Evolutionary conservation across 2,797 vertebrate species (phyloP).

Genomic region (Cercopithecus petaurista): DNA sequence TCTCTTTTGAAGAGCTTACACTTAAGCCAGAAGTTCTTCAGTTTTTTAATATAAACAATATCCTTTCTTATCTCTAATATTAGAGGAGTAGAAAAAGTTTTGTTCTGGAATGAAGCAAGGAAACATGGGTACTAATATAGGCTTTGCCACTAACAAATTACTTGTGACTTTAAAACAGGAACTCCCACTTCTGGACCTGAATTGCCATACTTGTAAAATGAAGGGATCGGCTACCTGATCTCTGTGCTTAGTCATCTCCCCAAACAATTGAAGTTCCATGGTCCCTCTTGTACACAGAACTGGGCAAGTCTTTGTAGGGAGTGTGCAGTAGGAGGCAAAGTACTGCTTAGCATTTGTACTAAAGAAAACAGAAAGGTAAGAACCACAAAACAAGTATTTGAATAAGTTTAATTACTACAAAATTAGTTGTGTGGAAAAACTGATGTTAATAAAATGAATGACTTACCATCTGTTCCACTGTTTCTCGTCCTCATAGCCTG

Average conservation of each 20-base stretch:
- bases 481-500: background rate
- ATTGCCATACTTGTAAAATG: constrained; percentile 8
- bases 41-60: background rate
- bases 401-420: constrained; percentile 29
- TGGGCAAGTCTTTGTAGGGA: background rate
- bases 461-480: background rate
- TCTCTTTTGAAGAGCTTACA: background rate
- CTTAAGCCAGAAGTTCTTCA: background rate
- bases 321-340: background rate
- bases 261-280: background rate
- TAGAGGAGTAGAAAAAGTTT: constrained; percentile 4
- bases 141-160: background rate
- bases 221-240: background rate
- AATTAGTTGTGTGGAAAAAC: background rate
- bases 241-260: background rate
- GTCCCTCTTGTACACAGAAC: background rate
- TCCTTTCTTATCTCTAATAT: background rate
- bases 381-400: background rate
- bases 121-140: constrained; percentile 6
- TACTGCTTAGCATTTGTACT: background rate
- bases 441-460: background rate
- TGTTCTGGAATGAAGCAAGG: background rate
- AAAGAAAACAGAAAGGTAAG: constrained; percentile 26
- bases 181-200: background rate
- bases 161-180: constrained; percentile 2